Percentiles rank a stretch among this genome's conserved stretches.
Evolutionary conservation across 1,140 invertebrate species (phyloP).

Genomic region (Ceratina calcarata): DNA sequence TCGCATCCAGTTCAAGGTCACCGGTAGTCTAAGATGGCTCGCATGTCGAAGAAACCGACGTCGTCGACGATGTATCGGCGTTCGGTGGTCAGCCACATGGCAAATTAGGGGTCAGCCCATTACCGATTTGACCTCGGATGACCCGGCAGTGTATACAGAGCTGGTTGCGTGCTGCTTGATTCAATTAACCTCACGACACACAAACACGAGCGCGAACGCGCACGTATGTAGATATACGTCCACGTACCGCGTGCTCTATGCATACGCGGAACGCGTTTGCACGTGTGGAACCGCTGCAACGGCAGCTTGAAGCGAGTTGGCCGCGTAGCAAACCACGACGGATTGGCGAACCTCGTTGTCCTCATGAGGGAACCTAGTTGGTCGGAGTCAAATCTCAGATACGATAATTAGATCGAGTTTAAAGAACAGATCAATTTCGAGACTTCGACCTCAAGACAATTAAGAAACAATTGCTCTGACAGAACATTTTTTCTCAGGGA

Average conservation of each 20-base stretch:
- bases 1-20: constrained; percentile 59
- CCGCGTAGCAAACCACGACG: constrained; percentile 20
- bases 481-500: too few species aligned
- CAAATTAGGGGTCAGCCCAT: constrained; percentile 72
- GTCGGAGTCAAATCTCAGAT: background rate
- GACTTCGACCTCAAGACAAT: too few species aligned
- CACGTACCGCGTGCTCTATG: background rate
- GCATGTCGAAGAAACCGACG: constrained; percentile 60
- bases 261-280: constrained; percentile 54
- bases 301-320: constrained; percentile 21
- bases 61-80: constrained; percentile 66
- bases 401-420: constrained; percentile 6
- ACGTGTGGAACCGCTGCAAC: constrained; percentile 45
- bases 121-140: constrained; percentile 75
- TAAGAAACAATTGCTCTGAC: too few species aligned
- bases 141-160: constrained; percentile 72
- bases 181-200: constrained; percentile 74
- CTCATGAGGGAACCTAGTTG: background rate
- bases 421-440: too few species aligned
- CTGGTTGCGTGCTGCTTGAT: constrained; percentile 74
- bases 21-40: constrained; percentile 52
- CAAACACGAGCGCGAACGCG: constrained; percentile 50
- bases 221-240: background rate
- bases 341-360: constrained; percentile 42
- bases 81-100: constrained; percentile 66